These are phyloP conservation scores for Andricus quercusramuli DNA, from an alignment of 2,888 invertebrate species.

Conservation along the genomic window DNA sequence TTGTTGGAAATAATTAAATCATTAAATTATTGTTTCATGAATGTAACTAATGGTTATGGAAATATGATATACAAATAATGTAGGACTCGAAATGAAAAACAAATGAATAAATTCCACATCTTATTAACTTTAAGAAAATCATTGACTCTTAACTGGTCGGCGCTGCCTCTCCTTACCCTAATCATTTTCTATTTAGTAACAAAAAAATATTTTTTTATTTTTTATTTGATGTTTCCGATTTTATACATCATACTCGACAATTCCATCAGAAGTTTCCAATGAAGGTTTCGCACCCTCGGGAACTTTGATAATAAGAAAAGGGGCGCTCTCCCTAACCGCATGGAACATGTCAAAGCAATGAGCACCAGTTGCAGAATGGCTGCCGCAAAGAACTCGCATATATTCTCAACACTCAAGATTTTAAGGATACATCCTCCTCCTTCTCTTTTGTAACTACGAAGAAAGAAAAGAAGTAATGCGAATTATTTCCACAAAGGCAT, in stretches of 20 bases:
- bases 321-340: slow-evolving; percentile 56
- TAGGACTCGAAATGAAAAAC: too few species aligned
- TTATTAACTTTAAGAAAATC: too few species aligned
- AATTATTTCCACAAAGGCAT: slow-evolving; percentile 3
- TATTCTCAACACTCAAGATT: slow-evolving; percentile 24
- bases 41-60: too few species aligned
- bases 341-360: slow-evolving; percentile 57
- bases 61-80: too few species aligned
- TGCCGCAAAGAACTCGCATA: slow-evolving; percentile 17
- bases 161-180: too few species aligned
- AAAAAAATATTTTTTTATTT: too few species aligned
- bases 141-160: too few species aligned
- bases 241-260: slow-evolving; percentile 12
- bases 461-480: not conserved
- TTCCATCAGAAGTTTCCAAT: slow-evolving; percentile 15
- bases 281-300: slow-evolving; percentile 48
- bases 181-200: not conserved
- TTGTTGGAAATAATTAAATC: too few species aligned
- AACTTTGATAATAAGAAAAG: slow-evolving; percentile 50
- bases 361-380: slow-evolving; percentile 49
- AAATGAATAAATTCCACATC: too few species aligned
- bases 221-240: too few species aligned
- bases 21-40: too few species aligned
- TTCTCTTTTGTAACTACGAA: not conserved
- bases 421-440: not conserved